Conservation (phyloP, 1,140 invertebrate species). For the Colletes gigas region DNA sequence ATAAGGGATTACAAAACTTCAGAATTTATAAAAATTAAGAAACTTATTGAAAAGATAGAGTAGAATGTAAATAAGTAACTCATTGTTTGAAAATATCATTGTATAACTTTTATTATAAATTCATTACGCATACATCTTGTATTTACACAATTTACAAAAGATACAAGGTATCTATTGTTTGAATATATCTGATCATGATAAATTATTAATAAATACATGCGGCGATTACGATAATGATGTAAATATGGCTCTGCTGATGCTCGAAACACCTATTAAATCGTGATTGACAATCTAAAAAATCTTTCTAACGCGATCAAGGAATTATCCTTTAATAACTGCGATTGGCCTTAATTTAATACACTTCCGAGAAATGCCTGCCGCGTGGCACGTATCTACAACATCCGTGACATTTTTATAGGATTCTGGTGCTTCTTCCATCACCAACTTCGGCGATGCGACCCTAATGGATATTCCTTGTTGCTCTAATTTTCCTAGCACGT, state of each 20-base stretch:
- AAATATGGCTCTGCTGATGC: background rate
- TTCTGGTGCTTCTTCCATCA: slow-evolving; percentile 99
- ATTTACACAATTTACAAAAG: slow-evolving; percentile 44
- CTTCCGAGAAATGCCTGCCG: slow-evolving; percentile 98
- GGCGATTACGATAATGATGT: background rate
- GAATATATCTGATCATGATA: slow-evolving; percentile 4
- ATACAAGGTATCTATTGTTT: slow-evolving; percentile 3
- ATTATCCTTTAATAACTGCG: slow-evolving; percentile 98
- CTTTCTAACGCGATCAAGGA: background rate
- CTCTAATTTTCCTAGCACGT: slow-evolving; percentile 93
- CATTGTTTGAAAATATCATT: background rate
- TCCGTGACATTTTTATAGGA: slow-evolving; percentile 99
- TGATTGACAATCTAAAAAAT: background rate
- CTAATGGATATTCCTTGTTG: slow-evolving; percentile 97
- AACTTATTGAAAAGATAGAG: background rate
- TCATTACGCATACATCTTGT: slow-evolving; percentile 6
- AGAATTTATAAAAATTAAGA: too few relatives aligned
- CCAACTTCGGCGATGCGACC: slow-evolving; percentile 99
- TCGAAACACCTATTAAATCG: background rate
- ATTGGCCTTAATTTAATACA: slow-evolving; percentile 98
- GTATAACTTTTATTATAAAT: slow-evolving; percentile 8
- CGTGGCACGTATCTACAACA: slow-evolving; percentile 99
- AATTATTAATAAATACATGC: slow-evolving; percentile 25
- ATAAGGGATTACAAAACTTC: too few relatives aligned
- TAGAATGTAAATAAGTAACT: background rate